A percentile compares a stretch with the other conserved stretches of the same genome.
Conservation (phyloP, 2,888 invertebrate genomes). For the Formica aserva region DNA sequence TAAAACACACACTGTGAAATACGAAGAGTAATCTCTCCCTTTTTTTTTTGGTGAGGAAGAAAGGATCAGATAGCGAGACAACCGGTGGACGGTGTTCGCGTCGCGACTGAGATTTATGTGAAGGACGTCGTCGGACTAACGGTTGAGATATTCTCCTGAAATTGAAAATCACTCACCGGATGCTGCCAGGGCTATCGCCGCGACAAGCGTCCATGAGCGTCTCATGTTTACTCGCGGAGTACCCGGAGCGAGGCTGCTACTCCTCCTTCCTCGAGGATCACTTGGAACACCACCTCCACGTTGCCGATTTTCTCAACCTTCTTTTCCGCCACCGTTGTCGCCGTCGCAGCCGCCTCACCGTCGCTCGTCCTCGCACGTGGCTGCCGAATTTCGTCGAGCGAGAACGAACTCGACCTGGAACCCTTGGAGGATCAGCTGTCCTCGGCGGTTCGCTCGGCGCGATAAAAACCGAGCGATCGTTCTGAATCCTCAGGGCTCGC, state of each 20-base stretch:
- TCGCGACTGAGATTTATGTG: constrained; percentile 14
- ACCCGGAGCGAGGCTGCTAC: constrained; percentile 58
- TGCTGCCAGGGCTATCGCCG: constrained; percentile 85
- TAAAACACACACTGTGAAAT: neutral
- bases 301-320: constrained; percentile 65
- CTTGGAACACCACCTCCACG: constrained; percentile 66
- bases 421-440: constrained; percentile 18
- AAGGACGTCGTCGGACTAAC: constrained; percentile 26
- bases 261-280: constrained; percentile 67
- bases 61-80: constrained; percentile 29
- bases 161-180: constrained; percentile 81
- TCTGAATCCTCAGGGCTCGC: constrained; percentile 66
- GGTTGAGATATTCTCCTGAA: constrained; percentile 18
- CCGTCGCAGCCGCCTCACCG: constrained; percentile 69
- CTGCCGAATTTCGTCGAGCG: constrained; percentile 66
- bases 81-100: constrained; percentile 50
- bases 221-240: constrained; percentile 81
- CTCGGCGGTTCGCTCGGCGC: constrained; percentile 22
- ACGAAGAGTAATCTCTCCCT: neutral
- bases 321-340: constrained; percentile 62
- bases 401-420: constrained; percentile 51
- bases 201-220: constrained; percentile 83
- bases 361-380: constrained; percentile 74
- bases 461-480: constrained; percentile 32
- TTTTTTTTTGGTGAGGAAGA: neutral